phyloP scores from a whole-genome alignment of 2,113 vertebrate species.

The Cnemophilus loriae region DNA sequence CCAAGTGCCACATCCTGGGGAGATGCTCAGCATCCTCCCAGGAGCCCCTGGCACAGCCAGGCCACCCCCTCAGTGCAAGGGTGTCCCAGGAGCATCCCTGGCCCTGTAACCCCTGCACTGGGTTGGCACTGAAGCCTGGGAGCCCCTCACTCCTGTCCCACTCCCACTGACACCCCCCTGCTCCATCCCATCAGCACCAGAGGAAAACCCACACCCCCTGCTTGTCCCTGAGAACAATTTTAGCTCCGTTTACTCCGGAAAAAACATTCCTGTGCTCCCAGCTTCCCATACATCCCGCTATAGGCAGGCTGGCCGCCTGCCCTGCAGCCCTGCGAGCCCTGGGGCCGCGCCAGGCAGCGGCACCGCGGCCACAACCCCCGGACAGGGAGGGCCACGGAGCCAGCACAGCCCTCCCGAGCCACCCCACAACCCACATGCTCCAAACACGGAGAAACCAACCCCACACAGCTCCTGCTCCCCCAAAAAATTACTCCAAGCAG shows the following conservation, averaged over 20 bases:
- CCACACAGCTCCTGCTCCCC: not conserved
- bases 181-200: not conserved
- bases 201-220: not conserved
- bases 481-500: rapidly evolving
- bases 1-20: rapidly evolving
- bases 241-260: conserved; percentile 40
- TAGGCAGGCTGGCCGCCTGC: not conserved
- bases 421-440: not conserved
- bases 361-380: not conserved
- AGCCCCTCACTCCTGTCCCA: not conserved
- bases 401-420: not conserved
- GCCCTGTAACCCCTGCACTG: rapidly evolving
- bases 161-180: not conserved
- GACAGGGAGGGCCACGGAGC: rapidly evolving
- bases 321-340: not conserved
- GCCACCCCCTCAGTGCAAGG: not conserved
- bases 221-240: not conserved
- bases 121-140: no score
- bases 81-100: not conserved
- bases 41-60: not conserved
- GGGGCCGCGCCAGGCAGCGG: not conserved
- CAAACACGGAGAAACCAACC: rapidly evolving
- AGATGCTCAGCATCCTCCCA: not conserved
- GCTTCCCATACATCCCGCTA: not conserved
- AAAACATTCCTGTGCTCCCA: not conserved